These are phyloP conservation scores for Pandion haliaetus DNA, from an alignment of 2,113 vertebrate species.

Conservation along the genomic window DNA sequence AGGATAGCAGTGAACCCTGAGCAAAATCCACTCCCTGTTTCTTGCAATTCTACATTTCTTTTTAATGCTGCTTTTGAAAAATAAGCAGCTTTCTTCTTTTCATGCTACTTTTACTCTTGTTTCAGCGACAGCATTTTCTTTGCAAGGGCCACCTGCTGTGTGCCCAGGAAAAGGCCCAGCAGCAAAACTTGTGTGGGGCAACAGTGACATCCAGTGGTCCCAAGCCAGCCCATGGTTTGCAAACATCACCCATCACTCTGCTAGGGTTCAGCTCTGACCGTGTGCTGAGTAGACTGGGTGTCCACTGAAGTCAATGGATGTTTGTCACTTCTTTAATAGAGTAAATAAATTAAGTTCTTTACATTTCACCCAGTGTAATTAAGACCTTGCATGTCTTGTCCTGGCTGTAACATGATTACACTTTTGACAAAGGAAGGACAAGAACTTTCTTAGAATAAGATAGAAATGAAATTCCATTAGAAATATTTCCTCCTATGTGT, in stretches of 20 bases:
- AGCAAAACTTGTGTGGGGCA: not conserved
- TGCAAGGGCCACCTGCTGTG: not conserved
- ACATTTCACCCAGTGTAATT: not conserved
- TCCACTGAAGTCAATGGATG: not conserved
- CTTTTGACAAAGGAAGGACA: not conserved
- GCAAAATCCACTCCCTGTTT: not conserved
- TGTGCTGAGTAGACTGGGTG: not conserved
- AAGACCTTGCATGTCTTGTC: not conserved
- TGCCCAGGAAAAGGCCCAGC: not conserved
- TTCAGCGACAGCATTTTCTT: not conserved
- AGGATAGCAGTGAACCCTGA: not conserved
- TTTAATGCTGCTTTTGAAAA: not conserved
- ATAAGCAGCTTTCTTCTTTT: not conserved
- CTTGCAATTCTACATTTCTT: not conserved
- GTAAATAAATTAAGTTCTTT: not conserved
- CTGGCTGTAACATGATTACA: not conserved
- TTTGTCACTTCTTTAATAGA: not conserved
- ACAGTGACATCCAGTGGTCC: constrained; percentile 51
- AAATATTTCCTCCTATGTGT: not conserved
- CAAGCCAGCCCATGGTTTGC: not conserved
- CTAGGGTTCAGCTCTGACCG: not conserved
- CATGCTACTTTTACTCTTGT: not conserved
- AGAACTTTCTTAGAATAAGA: not conserved
- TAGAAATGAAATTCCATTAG: not conserved
- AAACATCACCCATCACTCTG: not conserved